Percentiles rank a stretch among this genome's conserved stretches.
Evolutionary conservation across 2,113 vertebrate genomes (phyloP).

Genomic region (Chionodraco myersi): DNA sequence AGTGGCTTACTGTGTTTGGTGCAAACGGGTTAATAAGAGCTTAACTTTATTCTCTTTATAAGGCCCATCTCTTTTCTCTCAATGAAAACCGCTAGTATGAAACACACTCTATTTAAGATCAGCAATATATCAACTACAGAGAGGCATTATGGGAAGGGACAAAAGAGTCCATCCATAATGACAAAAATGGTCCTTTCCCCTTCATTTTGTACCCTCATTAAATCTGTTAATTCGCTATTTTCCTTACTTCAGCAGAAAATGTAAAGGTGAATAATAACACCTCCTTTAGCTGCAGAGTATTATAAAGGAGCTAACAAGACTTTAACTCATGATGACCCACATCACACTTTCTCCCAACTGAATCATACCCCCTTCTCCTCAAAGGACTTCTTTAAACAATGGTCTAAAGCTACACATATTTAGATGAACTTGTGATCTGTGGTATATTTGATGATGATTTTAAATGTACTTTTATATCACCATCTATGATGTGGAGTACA

Average conservation of each 20-base stretch:
- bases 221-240: constrained; percentile 21
- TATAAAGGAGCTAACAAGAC: constrained; percentile 21
- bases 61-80: constrained; percentile 3
- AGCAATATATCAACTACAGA: not conserved
- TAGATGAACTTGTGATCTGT: not conserved
- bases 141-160: constrained; percentile 4
- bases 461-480: not conserved
- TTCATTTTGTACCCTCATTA: constrained; percentile 16
- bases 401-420: not conserved
- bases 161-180: constrained; percentile 5
- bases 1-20: not conserved
- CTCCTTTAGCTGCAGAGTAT: not conserved
- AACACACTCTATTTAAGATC: not conserved
- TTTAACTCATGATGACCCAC: constrained; percentile 12
- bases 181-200: not conserved
- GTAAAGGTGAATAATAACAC: constrained; percentile 40
- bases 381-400: not conserved
- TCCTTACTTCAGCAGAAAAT: constrained; percentile 16
- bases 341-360: not conserved
- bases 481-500: not conserved
- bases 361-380: not conserved
- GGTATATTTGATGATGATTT: not conserved
- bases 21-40: not conserved
- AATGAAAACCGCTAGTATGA: constrained; percentile 2
- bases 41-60: not conserved